Percentiles rank a stretch among this genome's conserved stretches.
These are phyloP conservation scores for Xenopus borealis DNA, from an alignment of 2,113 vertebrate species.

Conservation along the genomic window DNA sequence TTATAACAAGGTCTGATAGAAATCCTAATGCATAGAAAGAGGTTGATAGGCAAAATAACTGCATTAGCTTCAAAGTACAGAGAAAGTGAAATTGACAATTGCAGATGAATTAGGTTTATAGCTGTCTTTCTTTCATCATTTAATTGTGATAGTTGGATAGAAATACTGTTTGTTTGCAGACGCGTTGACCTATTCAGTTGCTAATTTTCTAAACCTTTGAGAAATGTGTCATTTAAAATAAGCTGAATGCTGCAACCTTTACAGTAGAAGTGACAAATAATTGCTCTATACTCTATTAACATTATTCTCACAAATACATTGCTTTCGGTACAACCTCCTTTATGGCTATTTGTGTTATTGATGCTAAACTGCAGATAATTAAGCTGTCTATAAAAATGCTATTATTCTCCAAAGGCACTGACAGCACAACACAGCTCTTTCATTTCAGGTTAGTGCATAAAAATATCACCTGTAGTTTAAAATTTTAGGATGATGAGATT, in stretches of 20 bases:
- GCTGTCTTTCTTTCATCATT: slow-evolving; percentile 36
- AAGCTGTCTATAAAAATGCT: slow-evolving; percentile 69
- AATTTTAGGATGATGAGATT: slow-evolving; percentile 44
- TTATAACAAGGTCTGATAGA: not conserved
- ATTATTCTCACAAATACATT: slow-evolving; percentile 52
- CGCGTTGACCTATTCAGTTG: slow-evolving; percentile 48
- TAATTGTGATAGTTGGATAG: slow-evolving; percentile 45
- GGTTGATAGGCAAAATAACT: not conserved
- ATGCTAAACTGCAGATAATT: slow-evolving; percentile 74
- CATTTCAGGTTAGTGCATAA: slow-evolving; percentile 65
- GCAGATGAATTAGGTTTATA: slow-evolving; percentile 14
- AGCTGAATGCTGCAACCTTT: slow-evolving; percentile 49
- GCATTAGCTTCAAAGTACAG: slow-evolving; percentile 1
- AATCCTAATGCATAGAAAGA: slow-evolving; percentile 8
- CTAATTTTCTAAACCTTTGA: slow-evolving; percentile 52
- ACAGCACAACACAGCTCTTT: slow-evolving; percentile 49
- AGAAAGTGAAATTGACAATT: not conserved
- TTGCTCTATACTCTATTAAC: slow-evolving; percentile 38
- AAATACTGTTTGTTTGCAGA: slow-evolving; percentile 53
- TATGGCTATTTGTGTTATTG: slow-evolving; percentile 60
- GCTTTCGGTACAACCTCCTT: slow-evolving; percentile 53
- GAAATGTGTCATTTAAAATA: slow-evolving; percentile 54
- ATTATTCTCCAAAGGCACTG: slow-evolving; percentile 58
- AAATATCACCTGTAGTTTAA: slow-evolving; percentile 52
- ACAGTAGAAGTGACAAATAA: slow-evolving; percentile 49